Conservation (phyloP, 1,140 invertebrate genomes). For the Cydia fagiglandana region DNA sequence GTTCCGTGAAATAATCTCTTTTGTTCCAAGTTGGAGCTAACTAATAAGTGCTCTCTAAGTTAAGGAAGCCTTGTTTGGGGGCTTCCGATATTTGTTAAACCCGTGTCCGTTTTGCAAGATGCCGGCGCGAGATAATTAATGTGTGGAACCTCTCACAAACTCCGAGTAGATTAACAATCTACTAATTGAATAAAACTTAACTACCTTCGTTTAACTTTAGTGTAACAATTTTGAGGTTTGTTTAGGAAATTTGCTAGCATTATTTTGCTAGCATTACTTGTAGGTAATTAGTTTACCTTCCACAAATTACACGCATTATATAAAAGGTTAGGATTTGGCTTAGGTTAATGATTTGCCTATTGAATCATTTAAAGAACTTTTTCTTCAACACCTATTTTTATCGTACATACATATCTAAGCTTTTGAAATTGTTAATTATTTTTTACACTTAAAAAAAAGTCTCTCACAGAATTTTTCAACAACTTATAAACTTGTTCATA, state of each 20-base stretch:
- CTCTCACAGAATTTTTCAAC: background rate
- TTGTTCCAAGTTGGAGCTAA: slow-evolving; percentile 52
- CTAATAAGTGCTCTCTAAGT: slow-evolving; percentile 57
- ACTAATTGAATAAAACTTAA: slow-evolving; percentile 49
- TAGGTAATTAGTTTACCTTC: background rate
- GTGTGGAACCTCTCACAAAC: slow-evolving; percentile 47
- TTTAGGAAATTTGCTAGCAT: background rate
- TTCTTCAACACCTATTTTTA: no score
- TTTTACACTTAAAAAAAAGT: no score
- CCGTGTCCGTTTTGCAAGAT: slow-evolving; percentile 61
- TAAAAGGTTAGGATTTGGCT: no score
- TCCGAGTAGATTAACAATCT: slow-evolving; percentile 46
- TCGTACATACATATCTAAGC: no score
- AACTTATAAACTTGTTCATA: background rate
- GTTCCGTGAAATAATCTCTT: slow-evolving; percentile 53
- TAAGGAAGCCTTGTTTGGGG: slow-evolving; percentile 60
- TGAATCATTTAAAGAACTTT: no score
- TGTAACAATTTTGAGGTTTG: slow-evolving; percentile 12
- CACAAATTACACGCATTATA: background rate
- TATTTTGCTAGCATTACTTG: background rate
- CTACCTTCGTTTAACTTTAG: slow-evolving; percentile 33
- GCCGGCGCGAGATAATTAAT: slow-evolving; percentile 56
- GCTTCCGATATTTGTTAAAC: slow-evolving; percentile 66
- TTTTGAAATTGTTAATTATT: no score
- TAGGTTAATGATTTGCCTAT: no score